phyloP scores from a whole-genome alignment of 2,888 invertebrate species.

The Matsumyia berberina region DNA sequence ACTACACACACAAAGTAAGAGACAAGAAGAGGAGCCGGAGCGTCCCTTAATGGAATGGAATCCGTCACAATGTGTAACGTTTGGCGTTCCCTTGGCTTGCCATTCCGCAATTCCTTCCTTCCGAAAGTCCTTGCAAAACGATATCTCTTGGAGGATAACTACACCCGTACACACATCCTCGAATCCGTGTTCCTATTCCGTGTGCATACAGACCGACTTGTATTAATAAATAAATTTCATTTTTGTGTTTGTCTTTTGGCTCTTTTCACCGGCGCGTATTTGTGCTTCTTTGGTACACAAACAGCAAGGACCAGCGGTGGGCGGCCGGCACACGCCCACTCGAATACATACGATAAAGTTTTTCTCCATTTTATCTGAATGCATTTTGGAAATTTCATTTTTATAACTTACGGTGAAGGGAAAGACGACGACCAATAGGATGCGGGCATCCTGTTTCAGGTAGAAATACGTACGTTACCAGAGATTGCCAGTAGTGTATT shows the following conservation, averaged over 20 bases:
- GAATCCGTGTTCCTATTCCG: conserved; percentile 31
- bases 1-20: background rate
- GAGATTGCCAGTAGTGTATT: background rate
- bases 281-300: conserved; percentile 36
- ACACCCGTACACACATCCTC: conserved; percentile 2
- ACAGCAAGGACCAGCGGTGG: conserved; percentile 6
- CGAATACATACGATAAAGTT: conserved; percentile 60
- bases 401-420: conserved; percentile 46
- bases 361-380: conserved; percentile 63
- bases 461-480: conserved; percentile 19
- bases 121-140: conserved; percentile 2
- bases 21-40: conserved; percentile 32
- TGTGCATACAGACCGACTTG: conserved; percentile 38
- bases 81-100: conserved; percentile 34
- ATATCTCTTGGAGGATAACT: background rate
- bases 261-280: conserved; percentile 8
- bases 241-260: conserved; percentile 69
- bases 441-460: conserved; percentile 8
- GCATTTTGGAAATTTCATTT: conserved; percentile 63
- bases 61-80: conserved; percentile 61
- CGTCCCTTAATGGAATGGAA: conserved; percentile 55
- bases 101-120: conserved; percentile 14
- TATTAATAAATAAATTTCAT: conserved; percentile 75
- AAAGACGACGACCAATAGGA: background rate
- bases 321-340: background rate